Percentiles rank a stretch among this genome's conserved stretches.
These are phyloP conservation scores for Hoplostethus mediterraneus DNA, from an alignment of 2,797 vertebrate genomes.

Conservation along the genomic window DNA sequence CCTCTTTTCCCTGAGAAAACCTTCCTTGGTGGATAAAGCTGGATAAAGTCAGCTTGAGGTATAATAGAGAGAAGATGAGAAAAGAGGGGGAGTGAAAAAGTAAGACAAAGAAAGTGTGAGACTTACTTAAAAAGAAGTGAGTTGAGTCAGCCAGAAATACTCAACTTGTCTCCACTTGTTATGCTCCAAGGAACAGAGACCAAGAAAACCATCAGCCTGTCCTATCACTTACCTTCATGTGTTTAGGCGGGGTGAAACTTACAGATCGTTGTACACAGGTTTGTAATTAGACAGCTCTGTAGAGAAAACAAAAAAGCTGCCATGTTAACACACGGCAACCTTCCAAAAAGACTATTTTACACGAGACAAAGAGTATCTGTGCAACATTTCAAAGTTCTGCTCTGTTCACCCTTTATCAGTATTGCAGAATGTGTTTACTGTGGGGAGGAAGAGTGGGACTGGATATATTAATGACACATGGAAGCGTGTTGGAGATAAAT, in stretches of 20 bases:
- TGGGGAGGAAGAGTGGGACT: no score
- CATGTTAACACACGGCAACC: slow-evolving; percentile 6
- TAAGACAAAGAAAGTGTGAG: slow-evolving; percentile 66
- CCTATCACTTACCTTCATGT: background rate
- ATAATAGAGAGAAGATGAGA: slow-evolving; percentile 73
- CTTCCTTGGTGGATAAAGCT: slow-evolving; percentile 83
- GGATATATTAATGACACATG: background rate
- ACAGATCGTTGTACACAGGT: background rate
- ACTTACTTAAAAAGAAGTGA: slow-evolving; percentile 70
- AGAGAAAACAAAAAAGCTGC: background rate
- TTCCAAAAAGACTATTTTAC: background rate
- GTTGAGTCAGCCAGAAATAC: slow-evolving; percentile 71
- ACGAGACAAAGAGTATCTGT: background rate
- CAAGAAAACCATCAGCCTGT: slow-evolving; percentile 15
- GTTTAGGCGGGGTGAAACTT: slow-evolving; percentile 2
- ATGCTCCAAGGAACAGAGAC: slow-evolving; percentile 5
- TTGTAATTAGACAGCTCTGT: background rate
- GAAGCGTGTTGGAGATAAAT: background rate
- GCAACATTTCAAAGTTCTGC: background rate
- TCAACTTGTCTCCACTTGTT: slow-evolving; percentile 3
- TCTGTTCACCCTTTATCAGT: no score
- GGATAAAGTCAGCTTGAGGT: slow-evolving; percentile 86
- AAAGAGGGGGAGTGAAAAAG: slow-evolving; percentile 49
- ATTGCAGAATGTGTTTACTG: no score
- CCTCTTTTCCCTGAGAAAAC: slow-evolving; percentile 84